A percentile compares a stretch with the other conserved stretches of the same genome.
Conservation (phyloP, 2,113 vertebrate genomes). For the Gambusia affinis region DNA sequence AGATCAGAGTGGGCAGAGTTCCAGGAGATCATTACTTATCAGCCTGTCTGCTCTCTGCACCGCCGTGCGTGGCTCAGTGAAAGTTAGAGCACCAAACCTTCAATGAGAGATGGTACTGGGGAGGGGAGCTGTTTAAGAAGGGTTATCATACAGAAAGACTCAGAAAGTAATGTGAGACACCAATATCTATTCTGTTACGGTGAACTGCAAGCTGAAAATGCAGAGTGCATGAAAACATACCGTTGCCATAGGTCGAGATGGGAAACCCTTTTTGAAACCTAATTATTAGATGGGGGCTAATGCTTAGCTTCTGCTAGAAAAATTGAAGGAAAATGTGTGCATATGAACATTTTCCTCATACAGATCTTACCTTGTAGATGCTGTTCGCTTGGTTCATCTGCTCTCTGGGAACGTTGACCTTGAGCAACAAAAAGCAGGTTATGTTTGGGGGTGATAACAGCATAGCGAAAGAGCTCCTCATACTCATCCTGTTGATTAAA, state of each 20-base stretch:
- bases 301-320: slow-evolving; percentile 34
- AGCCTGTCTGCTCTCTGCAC: slow-evolving; percentile 60
- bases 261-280: slow-evolving; percentile 56
- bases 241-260: slow-evolving; percentile 20
- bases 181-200: slow-evolving; percentile 18
- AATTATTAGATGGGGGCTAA: slow-evolving; percentile 39
- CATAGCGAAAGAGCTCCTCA: slow-evolving; percentile 87
- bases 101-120: slow-evolving; percentile 35
- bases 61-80: slow-evolving; percentile 57
- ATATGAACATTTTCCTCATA: not conserved
- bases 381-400: slow-evolving; percentile 55
- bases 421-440: slow-evolving; percentile 64
- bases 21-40: slow-evolving; percentile 75
- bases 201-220: slow-evolving; percentile 43
- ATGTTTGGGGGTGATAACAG: slow-evolving; percentile 84
- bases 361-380: slow-evolving; percentile 71
- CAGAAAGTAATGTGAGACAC: slow-evolving; percentile 32
- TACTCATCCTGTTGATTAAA: slow-evolving; percentile 86
- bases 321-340: slow-evolving; percentile 25
- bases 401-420: slow-evolving; percentile 43
- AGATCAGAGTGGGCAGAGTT: slow-evolving; percentile 66
- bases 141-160: slow-evolving; percentile 36
- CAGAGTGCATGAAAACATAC: slow-evolving; percentile 22
- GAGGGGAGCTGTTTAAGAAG: slow-evolving; percentile 46
- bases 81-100: slow-evolving; percentile 68